Evolutionary conservation across 1,140 invertebrate species (phyloP).

Genomic region (Drosophila burlai): DNA sequence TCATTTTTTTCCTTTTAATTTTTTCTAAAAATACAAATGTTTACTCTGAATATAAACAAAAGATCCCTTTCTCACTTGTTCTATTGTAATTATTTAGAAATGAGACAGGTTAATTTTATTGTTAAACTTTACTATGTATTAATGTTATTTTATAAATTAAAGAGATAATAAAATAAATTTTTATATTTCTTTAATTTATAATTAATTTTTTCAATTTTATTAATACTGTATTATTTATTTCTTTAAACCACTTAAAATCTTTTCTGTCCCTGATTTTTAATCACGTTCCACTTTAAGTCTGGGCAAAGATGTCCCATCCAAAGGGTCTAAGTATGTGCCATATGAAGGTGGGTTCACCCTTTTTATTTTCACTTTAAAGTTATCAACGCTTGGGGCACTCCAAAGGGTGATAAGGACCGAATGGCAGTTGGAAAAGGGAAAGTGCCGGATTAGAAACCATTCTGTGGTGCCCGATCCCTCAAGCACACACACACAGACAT

Average conservation of each 20-base stretch:
- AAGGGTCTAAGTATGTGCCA: conserved; percentile 1
- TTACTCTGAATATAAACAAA: too few relatives aligned
- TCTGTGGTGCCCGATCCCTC: conserved; percentile 42
- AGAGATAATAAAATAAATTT: too few relatives aligned
- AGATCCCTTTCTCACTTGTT: too few relatives aligned
- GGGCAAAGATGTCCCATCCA: neutral
- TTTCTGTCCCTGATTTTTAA: neutral
- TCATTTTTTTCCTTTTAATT: too few relatives aligned
- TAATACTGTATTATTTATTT: neutral
- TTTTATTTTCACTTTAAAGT: conserved; percentile 60
- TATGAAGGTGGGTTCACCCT: conserved; percentile 10
- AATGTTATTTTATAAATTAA: too few relatives aligned
- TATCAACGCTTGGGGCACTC: conserved; percentile 64
- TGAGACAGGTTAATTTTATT: too few relatives aligned
- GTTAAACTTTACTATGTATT: too few relatives aligned
- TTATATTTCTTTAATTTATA: too few relatives aligned
- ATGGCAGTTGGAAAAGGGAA: conserved; percentile 57
- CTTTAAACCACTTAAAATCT: neutral
- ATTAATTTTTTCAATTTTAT: neutral
- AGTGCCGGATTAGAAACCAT: conserved; percentile 75
- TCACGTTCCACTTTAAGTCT: neutral
- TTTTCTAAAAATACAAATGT: too few relatives aligned
- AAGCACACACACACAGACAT: conserved; percentile 10
- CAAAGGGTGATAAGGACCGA: conserved; percentile 60
- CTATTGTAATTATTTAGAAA: too few relatives aligned